Evolutionary conservation across 2,113 vertebrate genomes (phyloP).

Genomic region (Fregetta grallaria): DNA sequence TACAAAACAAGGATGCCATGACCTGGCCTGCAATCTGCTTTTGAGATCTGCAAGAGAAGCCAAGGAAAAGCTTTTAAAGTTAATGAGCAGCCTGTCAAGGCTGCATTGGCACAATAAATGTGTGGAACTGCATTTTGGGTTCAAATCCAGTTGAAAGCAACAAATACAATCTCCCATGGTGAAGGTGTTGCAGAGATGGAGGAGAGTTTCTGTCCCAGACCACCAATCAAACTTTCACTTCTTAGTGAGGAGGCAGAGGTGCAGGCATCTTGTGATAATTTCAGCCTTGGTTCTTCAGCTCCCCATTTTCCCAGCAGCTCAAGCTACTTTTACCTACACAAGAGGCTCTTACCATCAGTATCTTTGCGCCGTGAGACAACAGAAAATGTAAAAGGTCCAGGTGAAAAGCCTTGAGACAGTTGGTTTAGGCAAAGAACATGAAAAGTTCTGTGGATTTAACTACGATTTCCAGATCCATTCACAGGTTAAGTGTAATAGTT

Average conservation of each 20-base stretch:
- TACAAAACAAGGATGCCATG: not conserved
- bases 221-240: not conserved
- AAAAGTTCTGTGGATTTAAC: not conserved
- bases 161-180: not conserved
- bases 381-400: not conserved
- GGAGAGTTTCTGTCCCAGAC: not conserved
- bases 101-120: not conserved
- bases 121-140: not conserved
- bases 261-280: not conserved
- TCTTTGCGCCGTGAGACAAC: not conserved
- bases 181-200: not conserved
- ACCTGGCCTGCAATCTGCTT: not conserved
- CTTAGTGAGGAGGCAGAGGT: not conserved
- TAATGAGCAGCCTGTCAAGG: not conserved
- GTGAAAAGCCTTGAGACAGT: not conserved
- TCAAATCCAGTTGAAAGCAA: conserved; percentile 32
- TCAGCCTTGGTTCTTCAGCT: not conserved
- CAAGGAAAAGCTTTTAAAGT: conserved; percentile 21
- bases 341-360: not conserved
- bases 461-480: not conserved
- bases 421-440: not conserved
- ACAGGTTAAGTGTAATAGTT: conserved; percentile 23
- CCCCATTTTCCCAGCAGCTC: not conserved
- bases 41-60: not conserved
- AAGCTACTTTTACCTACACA: not conserved